Conservation (phyloP, 2,888 invertebrate species). For the Eilema griseolum region DNA sequence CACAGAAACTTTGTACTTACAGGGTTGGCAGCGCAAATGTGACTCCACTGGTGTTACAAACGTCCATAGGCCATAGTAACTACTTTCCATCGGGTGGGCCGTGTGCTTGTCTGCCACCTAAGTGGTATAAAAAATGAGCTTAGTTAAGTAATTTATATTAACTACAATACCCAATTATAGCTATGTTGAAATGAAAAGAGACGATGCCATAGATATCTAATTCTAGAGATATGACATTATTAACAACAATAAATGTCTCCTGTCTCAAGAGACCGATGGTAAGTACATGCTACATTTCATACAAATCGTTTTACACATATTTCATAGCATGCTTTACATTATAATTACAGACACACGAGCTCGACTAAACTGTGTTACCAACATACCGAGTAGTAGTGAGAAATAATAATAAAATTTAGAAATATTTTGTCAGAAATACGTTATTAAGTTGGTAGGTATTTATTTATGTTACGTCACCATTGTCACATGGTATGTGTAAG, state of each 20-base stretch:
- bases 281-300: neutral
- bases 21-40: too few relatives aligned
- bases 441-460: neutral
- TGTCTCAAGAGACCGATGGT: neutral
- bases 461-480: too few relatives aligned
- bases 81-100: too few relatives aligned
- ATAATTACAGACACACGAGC: neutral
- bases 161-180: too few relatives aligned
- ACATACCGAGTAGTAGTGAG: neutral
- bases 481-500: too few relatives aligned
- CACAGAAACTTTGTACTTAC: too few relatives aligned
- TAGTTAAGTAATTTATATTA: too few relatives aligned
- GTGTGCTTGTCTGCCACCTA: too few relatives aligned
- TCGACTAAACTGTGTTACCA: neutral
- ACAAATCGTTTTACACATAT: neutral
- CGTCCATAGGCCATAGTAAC: too few relatives aligned
- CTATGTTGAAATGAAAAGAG: constrained; percentile 14
- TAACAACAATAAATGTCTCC: neutral
- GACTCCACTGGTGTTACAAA: too few relatives aligned
- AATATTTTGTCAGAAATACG: too few relatives aligned
- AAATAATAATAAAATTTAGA: neutral
- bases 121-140: too few relatives aligned
- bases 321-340: neutral
- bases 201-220: neutral
- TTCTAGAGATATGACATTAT: neutral